Evolutionary conservation across 35 echinoderm and acorn worm genomes (phyloP).

Genomic region (Strongylocentrotus purpuratus): DNA sequence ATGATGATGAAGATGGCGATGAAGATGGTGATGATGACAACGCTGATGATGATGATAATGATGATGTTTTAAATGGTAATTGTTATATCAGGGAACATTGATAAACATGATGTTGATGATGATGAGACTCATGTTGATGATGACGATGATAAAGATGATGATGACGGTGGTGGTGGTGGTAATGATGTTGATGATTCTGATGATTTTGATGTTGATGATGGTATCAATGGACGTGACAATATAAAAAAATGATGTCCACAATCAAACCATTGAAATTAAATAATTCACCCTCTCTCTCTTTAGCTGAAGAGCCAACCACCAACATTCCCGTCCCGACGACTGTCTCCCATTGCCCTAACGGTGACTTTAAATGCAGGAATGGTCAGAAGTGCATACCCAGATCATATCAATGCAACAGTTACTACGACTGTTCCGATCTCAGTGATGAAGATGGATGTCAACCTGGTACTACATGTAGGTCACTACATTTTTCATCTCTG

Average conservation of each 20-base stretch:
- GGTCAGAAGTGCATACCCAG: slow-evolving; percentile 53
- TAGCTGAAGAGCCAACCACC: neutral
- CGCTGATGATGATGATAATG: slow-evolving; percentile 6
- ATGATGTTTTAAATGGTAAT: no score
- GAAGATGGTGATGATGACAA: neutral
- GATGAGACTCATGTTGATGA: neutral
- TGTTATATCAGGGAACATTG: no score
- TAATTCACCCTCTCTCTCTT: neutral
- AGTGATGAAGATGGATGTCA: slow-evolving; percentile 69
- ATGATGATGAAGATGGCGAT: neutral
- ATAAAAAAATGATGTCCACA: neutral
- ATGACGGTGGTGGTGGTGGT: neutral
- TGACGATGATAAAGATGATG: neutral
- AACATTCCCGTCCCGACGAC: neutral
- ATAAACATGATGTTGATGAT: neutral
- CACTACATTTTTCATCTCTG: neutral
- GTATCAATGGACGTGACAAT: neutral
- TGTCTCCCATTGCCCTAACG: neutral
- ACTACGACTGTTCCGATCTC: slow-evolving; percentile 65
- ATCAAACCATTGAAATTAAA: neutral
- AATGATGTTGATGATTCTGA: neutral
- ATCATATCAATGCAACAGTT: slow-evolving; percentile 38
- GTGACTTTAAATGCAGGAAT: slow-evolving; percentile 46
- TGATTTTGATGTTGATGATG: neutral
- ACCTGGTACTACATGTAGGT: slow-evolving; percentile 35